Conservation (phyloP, 2,113 vertebrate species). For the Ginglymostoma cirratum region DNA sequence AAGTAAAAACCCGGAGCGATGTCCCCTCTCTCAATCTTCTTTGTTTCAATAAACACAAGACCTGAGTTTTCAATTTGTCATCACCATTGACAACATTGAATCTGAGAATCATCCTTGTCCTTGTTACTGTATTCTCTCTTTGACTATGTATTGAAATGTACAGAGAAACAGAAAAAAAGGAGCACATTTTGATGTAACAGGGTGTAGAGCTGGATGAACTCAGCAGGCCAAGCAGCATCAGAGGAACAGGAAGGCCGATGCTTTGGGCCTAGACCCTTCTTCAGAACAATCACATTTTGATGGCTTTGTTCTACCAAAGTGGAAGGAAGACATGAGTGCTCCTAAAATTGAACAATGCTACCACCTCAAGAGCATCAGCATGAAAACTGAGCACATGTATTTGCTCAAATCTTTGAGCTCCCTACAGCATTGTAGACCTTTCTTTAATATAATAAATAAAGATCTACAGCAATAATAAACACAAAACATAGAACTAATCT, state of each 20-base stretch:
- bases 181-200: too few species aligned
- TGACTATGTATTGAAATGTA: neutral
- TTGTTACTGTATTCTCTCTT: neutral
- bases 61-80: neutral
- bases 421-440: neutral
- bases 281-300: neutral
- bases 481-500: neutral
- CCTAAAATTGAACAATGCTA: neutral
- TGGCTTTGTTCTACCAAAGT: neutral
- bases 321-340: neutral
- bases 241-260: too few species aligned
- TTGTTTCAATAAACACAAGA: neutral
- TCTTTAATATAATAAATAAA: neutral
- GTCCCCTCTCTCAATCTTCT: neutral
- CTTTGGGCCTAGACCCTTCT: too few species aligned
- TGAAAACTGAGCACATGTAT: neutral
- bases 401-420: neutral
- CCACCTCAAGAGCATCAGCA: neutral
- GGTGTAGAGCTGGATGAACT: too few species aligned
- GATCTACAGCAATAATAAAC: conserved; percentile 8
- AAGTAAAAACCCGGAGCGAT: neutral
- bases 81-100: neutral
- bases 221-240: too few species aligned
- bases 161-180: neutral
- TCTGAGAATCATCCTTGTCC: neutral